phyloP scores from a whole-genome alignment of 2,797 vertebrate genomes.

The Coendou prehensilis region DNA sequence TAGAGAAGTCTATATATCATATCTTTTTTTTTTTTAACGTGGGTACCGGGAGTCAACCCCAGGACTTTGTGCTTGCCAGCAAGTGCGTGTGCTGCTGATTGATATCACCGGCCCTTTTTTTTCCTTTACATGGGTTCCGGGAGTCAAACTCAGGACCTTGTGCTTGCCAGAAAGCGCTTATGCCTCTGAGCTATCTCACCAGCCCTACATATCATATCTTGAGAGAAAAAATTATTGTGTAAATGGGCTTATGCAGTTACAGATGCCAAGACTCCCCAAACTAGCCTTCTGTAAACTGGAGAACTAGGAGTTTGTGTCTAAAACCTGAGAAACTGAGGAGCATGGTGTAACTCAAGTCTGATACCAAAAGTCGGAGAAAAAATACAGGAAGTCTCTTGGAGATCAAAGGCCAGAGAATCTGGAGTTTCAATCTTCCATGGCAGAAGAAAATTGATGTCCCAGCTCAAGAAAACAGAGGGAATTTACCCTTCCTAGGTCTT shows the following conservation, averaged over 20 bases:
- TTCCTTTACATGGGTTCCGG: too few species aligned
- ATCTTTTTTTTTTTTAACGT: too few species aligned
- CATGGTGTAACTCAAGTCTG: not conserved
- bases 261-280: too few species aligned
- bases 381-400: not conserved
- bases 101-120: too few species aligned
- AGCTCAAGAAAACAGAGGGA: not conserved
- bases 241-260: not conserved
- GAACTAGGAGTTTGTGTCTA: not conserved
- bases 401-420: not conserved
- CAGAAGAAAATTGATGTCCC: not conserved
- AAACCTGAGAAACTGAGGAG: not conserved
- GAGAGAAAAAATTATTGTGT: not conserved
- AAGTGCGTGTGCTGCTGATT: too few species aligned
- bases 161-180: too few species aligned
- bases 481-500: not conserved
- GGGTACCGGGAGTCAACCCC: too few species aligned
- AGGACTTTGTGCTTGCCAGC: too few species aligned
- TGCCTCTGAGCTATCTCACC: too few species aligned
- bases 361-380: not conserved
- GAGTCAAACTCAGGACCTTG: too few species aligned
- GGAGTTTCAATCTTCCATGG: not conserved
- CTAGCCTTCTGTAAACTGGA: not conserved
- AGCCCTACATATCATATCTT: too few species aligned
- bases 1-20: not conserved